A percentile compares a stretch with the other conserved stretches of the same genome.
Evolutionary conservation across 2,888 invertebrate species (phyloP).

Genomic region (Osmoderma eremita): DNA sequence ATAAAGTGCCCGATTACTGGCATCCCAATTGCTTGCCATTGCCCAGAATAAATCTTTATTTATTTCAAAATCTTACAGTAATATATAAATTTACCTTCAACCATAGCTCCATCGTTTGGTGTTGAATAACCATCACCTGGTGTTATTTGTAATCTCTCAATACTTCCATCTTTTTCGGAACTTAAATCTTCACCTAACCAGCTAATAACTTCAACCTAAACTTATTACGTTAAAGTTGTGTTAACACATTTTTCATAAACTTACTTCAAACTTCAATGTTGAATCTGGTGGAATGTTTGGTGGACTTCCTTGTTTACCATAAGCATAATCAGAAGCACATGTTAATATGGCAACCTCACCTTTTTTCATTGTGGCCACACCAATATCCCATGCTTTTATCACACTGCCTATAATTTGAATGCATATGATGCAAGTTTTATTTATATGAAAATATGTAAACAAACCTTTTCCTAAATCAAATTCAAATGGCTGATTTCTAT

Average conservation of each 20-base stretch:
- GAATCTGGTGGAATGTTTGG: constrained; percentile 91
- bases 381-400: constrained; percentile 95
- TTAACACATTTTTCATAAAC: constrained; percentile 38
- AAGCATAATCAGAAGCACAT: constrained; percentile 91
- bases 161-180: constrained; percentile 83
- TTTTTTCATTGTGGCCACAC: constrained; percentile 92
- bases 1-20: no score
- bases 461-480: constrained; percentile 88
- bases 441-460: neutral
- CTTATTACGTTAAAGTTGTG: constrained; percentile 63
- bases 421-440: neutral
- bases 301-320: constrained; percentile 83
- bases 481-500: constrained; percentile 84
- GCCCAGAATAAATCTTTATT: no score
- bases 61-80: constrained; percentile 16
- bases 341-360: constrained; percentile 86
- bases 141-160: constrained; percentile 76
- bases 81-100: constrained; percentile 73
- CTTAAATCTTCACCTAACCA: constrained; percentile 93
- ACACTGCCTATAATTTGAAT: constrained; percentile 70
- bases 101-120: constrained; percentile 85
- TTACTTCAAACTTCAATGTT: constrained; percentile 88
- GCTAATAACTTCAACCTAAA: constrained; percentile 87
- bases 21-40: no score
- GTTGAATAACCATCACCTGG: constrained; percentile 76